phyloP scores from a whole-genome alignment of 1,140 invertebrate genomes.

The Lepidurus arcticus region DNA sequence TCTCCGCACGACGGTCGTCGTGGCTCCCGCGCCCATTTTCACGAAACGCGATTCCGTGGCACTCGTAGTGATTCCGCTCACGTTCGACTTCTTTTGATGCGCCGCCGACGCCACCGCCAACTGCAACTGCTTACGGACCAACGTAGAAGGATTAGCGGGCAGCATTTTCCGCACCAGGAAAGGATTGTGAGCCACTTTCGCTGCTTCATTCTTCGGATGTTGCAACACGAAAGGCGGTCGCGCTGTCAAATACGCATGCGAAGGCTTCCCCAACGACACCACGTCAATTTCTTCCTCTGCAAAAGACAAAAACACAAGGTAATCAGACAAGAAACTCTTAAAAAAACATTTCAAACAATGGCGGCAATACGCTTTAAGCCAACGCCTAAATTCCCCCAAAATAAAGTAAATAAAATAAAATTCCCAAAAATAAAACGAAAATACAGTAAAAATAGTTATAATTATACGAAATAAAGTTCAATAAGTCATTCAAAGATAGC shows the following conservation, averaged over 20 bases:
- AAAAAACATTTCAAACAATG: not conserved
- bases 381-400: too few species aligned
- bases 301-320: slow-evolving; percentile 43
- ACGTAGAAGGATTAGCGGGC: slow-evolving; percentile 56
- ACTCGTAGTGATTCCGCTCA: slow-evolving; percentile 7
- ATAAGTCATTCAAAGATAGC: too few species aligned
- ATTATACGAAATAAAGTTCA: too few species aligned
- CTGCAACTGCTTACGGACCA: slow-evolving; percentile 57
- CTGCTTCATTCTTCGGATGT: not conserved
- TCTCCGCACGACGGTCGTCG: slow-evolving; percentile 21
- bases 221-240: not conserved
- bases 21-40: slow-evolving; percentile 19
- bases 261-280: slow-evolving; percentile 28
- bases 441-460: too few species aligned
- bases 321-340: not conserved
- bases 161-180: slow-evolving; percentile 40
- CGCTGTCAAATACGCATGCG: slow-evolving; percentile 26
- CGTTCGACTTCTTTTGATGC: slow-evolving; percentile 17
- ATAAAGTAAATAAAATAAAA: too few species aligned
- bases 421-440: too few species aligned
- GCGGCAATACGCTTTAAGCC: too few species aligned
- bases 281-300: slow-evolving; percentile 79
- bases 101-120: slow-evolving; percentile 48
- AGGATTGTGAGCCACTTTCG: not conserved
- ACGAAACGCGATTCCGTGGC: slow-evolving; percentile 25